These are phyloP conservation scores for Macrosiphum euphorbiae DNA, from an alignment of 2,888 invertebrate species.

Conservation along the genomic window DNA sequence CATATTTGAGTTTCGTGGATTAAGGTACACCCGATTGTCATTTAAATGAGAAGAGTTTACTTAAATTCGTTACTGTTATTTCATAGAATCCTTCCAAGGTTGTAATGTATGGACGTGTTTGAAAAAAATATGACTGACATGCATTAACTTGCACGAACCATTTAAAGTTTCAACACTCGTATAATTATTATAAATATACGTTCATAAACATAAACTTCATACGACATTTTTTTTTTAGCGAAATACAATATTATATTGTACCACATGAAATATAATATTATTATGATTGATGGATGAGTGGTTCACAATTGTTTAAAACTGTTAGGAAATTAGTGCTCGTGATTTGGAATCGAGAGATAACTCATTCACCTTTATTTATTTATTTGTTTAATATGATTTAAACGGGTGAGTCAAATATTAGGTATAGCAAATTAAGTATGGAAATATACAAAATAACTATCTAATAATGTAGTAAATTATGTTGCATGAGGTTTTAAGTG, in stretches of 20 bases:
- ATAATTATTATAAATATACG: not conserved
- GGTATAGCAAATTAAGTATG: no score
- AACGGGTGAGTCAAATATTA: no score
- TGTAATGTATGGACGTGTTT: not conserved
- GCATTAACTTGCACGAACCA: not conserved
- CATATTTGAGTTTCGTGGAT: not conserved
- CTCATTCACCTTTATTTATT: not conserved
- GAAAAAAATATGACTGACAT: not conserved
- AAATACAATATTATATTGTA: not conserved
- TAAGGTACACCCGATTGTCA: slow-evolving; percentile 1
- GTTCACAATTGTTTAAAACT: not conserved
- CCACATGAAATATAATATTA: not conserved
- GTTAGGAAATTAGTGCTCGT: not conserved
- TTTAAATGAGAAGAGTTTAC: slow-evolving; percentile 29
- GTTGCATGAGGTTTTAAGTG: not conserved
- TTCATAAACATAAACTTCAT: not conserved
- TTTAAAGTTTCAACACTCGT: not conserved
- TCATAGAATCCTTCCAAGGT: not conserved
- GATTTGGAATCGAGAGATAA: not conserved
- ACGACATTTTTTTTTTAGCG: not conserved
- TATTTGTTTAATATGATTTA: not conserved
- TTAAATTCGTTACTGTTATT: slow-evolving; percentile 12
- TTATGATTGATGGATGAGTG: not conserved
- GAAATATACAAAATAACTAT: no score
- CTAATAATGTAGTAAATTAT: no score